Conservation (phyloP, 2,113 vertebrate genomes). For the Lutjanus erythropterus region DNA sequence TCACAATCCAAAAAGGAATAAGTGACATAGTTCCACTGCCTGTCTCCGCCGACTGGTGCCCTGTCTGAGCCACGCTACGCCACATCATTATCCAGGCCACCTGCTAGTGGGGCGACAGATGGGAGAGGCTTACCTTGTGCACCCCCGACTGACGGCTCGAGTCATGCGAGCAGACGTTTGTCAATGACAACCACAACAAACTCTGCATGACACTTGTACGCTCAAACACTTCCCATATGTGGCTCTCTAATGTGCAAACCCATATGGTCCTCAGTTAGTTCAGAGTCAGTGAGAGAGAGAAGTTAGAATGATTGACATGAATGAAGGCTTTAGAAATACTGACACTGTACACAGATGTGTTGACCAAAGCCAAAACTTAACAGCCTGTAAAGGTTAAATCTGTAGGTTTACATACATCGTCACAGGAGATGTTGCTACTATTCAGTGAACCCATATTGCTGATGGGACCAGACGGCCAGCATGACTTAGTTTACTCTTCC, state of each 20-base stretch:
- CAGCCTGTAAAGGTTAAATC: not conserved
- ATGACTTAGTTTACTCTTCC: too few relatives aligned
- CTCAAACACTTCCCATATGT: slow-evolving; percentile 58
- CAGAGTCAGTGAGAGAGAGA: slow-evolving; percentile 3
- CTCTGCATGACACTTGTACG: slow-evolving; percentile 60
- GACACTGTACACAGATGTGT: not conserved
- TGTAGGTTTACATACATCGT: not conserved
- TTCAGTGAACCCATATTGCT: not conserved
- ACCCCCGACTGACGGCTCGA: slow-evolving; percentile 60
- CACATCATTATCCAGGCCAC: slow-evolving; percentile 74
- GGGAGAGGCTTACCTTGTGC: slow-evolving; percentile 67
- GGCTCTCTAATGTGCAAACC: slow-evolving; percentile 31
- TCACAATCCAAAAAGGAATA: not conserved
- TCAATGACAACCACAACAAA: slow-evolving; percentile 68
- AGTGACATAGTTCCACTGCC: not conserved
- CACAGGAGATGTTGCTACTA: not conserved
- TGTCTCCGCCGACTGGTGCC: slow-evolving; percentile 38
- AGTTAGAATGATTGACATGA: not conserved
- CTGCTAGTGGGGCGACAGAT: slow-evolving; percentile 69
- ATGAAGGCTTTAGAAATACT: slow-evolving; percentile 2
- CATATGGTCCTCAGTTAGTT: slow-evolving; percentile 16
- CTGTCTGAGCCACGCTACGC: slow-evolving; percentile 29
- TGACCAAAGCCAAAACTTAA: not conserved
- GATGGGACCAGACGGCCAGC: too few relatives aligned
- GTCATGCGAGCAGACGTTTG: slow-evolving; percentile 62